Base-by-base conservation (phyloP, 2,888 invertebrate genomes). In the Acanthosepion pharaonis region DNA sequence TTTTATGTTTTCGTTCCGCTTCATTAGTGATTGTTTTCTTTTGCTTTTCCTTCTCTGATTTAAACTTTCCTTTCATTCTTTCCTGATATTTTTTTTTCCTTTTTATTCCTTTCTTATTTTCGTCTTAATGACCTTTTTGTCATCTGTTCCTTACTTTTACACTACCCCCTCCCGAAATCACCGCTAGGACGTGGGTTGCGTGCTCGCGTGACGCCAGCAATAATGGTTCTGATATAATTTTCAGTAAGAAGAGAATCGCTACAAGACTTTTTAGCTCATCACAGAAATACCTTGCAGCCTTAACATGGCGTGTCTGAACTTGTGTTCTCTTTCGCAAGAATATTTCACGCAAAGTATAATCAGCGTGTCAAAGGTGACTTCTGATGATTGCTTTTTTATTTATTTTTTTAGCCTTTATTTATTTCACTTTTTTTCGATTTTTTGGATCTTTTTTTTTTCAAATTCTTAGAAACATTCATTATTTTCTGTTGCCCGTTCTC, bases 251-350 rank as follows among this genome's bases (percentile, higher is more conserved):
- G 78, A 78, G 78, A 78, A 78, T 2, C 78, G 78, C 78, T 78
- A 78, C 78, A 78, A 78, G 78, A 78, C 78, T n/a, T 78, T 78
- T 78, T 33, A 33, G 78, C n/a, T 78, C 78, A 78, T 78, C 78
- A 78, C n/a, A 78, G 78, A 78, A 78, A 78, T 78, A 78, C 78
- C 78, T 78, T 18, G n/a, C 78, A 78, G 78, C n/a, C 78, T 78
- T 78, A n/a, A 78, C n/a, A 33, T 78, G 78, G 78, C 78, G 78
- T 78, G 78, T 78, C 78, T n/a, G 15, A 78, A 78, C 78, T 78
- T 11, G n/a, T 33, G 15, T 33, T 33, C 78, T 78, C n/a, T 78
- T 33, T 78, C 78, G 15, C n/a, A 33, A 33, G n/a, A 78, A n/a
- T 33, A n/a, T 0, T 78, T 78, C 78, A 78, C 78, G 78, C 78